These are phyloP conservation scores for Ondatra zibethicus DNA, from an alignment of 2,113 vertebrate species.

Conservation along the genomic window DNA sequence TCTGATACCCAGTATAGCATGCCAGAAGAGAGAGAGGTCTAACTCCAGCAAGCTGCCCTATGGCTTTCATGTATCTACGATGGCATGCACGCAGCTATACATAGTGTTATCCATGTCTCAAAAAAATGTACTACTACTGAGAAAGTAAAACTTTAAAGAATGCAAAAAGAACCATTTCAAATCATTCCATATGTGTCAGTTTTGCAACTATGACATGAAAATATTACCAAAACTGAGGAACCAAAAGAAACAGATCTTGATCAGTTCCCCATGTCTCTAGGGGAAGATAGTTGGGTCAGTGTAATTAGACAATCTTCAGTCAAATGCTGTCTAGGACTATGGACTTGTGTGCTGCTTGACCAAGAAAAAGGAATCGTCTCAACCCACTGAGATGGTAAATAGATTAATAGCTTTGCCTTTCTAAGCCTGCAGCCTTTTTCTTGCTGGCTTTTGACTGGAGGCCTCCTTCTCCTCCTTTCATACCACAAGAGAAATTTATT, in stretches of 20 bases:
- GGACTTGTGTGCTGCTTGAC: background rate
- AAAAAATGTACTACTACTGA: no score
- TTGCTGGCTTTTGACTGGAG: background rate
- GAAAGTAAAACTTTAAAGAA: background rate
- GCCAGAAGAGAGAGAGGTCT: background rate
- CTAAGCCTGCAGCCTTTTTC: background rate
- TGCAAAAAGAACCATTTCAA: no score
- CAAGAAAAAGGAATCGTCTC: background rate
- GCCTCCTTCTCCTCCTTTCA: no score
- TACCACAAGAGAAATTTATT: background rate
- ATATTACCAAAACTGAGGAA: background rate
- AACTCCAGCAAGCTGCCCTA: background rate
- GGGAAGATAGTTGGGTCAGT: background rate
- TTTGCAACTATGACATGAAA: background rate
- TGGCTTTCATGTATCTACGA: background rate
- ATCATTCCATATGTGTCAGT: background rate
- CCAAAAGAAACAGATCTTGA: accelerated
- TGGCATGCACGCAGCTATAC: background rate
- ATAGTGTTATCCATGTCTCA: no score
- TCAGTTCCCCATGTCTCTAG: no score
- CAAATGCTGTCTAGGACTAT: background rate
- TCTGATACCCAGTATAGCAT: background rate
- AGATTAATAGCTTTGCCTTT: accelerated
- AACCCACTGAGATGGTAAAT: accelerated
- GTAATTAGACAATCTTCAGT: accelerated